Evolutionary conservation across 37 sponge, comb jelly and placozoan genomes (phyloP), one percentile per base, ranked within the genome.

Genomic region (Aplysina aerophoba): DNA sequence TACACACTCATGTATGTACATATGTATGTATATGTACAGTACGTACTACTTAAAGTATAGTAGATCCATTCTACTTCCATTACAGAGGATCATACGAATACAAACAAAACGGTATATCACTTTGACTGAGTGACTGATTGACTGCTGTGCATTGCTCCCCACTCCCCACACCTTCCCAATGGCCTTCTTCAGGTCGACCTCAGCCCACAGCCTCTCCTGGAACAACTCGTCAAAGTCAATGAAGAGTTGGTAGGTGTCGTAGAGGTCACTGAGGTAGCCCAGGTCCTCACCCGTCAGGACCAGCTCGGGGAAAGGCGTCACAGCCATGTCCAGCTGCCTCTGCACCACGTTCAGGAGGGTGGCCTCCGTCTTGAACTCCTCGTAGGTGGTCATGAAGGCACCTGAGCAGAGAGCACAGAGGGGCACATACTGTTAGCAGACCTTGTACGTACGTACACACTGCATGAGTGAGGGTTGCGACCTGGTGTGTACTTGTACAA

Each of bases 271-370:
- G 34, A 96, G 92, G 62, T 87, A 89, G 54, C 65, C 84, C 53
- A 96, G 81, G 21, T 96, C 97, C 88, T 87, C 80, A 55, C 90
- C 87, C n/a, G 93, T 94, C 59, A 88, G 87, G 38, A 88, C 88
- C 80, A 97, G 81, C 72, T 97, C 97, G 3, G 93, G 88, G 79
- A 86, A 97, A 6, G 89, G 80, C 1, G 91, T 87, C 20, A 59
- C 75, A 8, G 92, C 93, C 58, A 93, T 71, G 71, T 82, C 81
- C 65, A 94, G 85, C 84, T 95, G 83, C 72, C 90, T 94, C 88
- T 97, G 97, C 6, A 97, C 95, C 20, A 89, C 79, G 1, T 41
- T 71, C 55, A 94, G 59, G 39, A 94, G 85, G 4, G 72, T 75
- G 8, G 83, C 62, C 69, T 87, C 59, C 5, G 24, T 36, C 81